These are phyloP conservation scores for Poecilia picta DNA, from an alignment of 2,797 vertebrate genomes.

Conservation along the genomic window DNA sequence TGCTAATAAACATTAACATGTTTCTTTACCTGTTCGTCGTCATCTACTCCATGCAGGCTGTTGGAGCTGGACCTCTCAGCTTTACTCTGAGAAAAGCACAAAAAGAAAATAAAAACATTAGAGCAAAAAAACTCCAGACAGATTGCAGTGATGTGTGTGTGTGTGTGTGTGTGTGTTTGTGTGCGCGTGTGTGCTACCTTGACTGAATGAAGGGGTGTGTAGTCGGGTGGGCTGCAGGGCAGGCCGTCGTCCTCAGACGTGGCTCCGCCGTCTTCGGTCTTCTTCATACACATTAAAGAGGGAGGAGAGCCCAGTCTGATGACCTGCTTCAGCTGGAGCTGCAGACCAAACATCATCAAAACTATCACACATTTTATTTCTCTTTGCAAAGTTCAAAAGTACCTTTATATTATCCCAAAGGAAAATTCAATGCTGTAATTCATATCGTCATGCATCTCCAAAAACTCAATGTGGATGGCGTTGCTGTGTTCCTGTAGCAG, in stretches of 20 bases:
- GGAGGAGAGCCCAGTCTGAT: slow-evolving; percentile 83
- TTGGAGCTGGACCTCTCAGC: slow-evolving; percentile 81
- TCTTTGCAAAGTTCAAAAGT: too few relatives aligned
- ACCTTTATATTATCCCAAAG: neutral
- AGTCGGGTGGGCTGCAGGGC: slow-evolving; percentile 83
- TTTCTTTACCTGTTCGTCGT: slow-evolving; percentile 82
- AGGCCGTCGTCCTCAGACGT: slow-evolving; percentile 85
- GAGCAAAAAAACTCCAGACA: neutral
- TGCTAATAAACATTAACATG: neutral
- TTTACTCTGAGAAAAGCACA: slow-evolving; percentile 59
- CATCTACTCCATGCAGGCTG: slow-evolving; percentile 85
- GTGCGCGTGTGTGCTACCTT: slow-evolving; percentile 56
- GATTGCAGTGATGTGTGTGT: too few relatives aligned
- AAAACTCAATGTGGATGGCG: neutral
- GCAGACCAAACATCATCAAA: neutral
- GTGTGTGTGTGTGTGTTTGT: too few relatives aligned
- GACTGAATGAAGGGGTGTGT: slow-evolving; percentile 66
- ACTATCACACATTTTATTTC: neutral
- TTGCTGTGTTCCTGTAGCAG: neutral
- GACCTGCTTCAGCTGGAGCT: slow-evolving; percentile 83
- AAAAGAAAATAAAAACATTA: neutral
- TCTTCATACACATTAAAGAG: slow-evolving; percentile 77
- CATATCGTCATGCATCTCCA: neutral
- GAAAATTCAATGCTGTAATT: neutral
- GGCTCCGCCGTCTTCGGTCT: slow-evolving; percentile 78